Evolutionary conservation across 2,113 vertebrate species (phyloP), one percentile per base, ranked within the genome.

Genomic region (Turnix velox): DNA sequence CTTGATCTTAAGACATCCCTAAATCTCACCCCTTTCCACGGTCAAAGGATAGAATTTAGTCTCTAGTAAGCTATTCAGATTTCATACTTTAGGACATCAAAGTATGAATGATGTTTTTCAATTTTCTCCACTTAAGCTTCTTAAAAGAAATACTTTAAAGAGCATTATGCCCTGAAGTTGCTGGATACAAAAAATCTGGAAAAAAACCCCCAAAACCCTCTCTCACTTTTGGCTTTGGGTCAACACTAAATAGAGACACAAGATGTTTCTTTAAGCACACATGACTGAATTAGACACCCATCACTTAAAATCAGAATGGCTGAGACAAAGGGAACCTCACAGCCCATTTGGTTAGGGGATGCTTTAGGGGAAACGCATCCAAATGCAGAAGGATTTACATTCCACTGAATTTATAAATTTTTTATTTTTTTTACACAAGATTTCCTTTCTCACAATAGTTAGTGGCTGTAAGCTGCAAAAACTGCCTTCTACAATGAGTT

Each of bases 61-160:
- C 4, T 8, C 81, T 84, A 73, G 79, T 88, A 96, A 96, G 95
- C 93, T 79, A 92, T 62, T 95, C 86, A 92, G 96, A 97, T 97
- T 96, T 97, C 96, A 95, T 96, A 97, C 91, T 97, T 90, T 78
- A 95, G 88, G 93, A 97, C 95, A 97, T 97, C 97, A 97, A 97
- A 98, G 96, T 96, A 95, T 61, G 63, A 91, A 97, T 82, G 69
- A 90, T 94, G 86, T 76, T 94, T 97, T 97, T 97, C 95, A 94
- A 96, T 97, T 95, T 94, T 93, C 87, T 93, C 71, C 76, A 88
- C 95, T 95, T 98, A 97, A 97, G 95, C 95, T 96, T 96, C 97
- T 97, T 96, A 97, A 95, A 89, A 91, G 83, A 91, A 95, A 91
- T 90, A 87, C 84, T 96, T 95, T 78, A 92, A 97, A 95, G 65